Percentiles rank a stretch among this genome's conserved stretches.
phyloP scores from a whole-genome alignment of 2,888 invertebrate species.

The Zygothrica quintamaculata region DNA sequence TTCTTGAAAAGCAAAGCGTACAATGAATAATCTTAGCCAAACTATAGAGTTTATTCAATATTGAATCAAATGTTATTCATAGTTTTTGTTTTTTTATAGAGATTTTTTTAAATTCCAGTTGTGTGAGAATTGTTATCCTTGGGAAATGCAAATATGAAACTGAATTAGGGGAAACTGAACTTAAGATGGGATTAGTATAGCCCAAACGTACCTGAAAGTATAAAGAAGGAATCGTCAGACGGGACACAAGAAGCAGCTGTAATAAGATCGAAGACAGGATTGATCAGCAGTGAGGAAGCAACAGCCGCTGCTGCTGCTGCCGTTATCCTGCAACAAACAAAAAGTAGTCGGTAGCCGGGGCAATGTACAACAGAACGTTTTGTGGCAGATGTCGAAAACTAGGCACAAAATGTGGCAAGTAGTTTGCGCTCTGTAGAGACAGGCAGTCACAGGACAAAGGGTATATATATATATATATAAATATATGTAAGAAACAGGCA shows the following conservation, averaged over 20 bases:
- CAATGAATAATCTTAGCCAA: too few species aligned
- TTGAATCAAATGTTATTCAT: too few species aligned
- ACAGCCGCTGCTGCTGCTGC: slow-evolving; percentile 42
- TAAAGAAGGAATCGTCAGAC: slow-evolving; percentile 5
- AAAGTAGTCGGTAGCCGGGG: slow-evolving; percentile 42
- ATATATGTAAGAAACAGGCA: slow-evolving; percentile 17
- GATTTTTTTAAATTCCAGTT: not conserved
- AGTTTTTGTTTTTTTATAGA: not conserved
- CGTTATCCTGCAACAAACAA: slow-evolving; percentile 36
- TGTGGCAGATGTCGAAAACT: slow-evolving; percentile 71
- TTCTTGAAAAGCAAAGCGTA: too few species aligned
- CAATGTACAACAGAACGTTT: slow-evolving; percentile 32
- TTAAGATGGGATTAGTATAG: too few species aligned
- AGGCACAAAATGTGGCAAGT: slow-evolving; percentile 60
- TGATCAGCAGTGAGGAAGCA: slow-evolving; percentile 65
- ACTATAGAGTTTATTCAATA: too few species aligned
- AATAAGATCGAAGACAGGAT: slow-evolving; percentile 67
- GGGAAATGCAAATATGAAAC: slow-evolving; percentile 39
- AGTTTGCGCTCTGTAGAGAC: too few species aligned
- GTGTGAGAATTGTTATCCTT: not conserved
- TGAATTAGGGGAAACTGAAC: slow-evolving; percentile 19
- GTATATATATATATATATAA: too few species aligned
- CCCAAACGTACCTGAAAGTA: slow-evolving; percentile 38
- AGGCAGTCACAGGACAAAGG: slow-evolving; percentile 43
- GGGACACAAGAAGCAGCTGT: slow-evolving; percentile 58